Evolutionary conservation across 2,888 invertebrate species (phyloP), one percentile per base, ranked within the genome.

Genomic region (Cosmia pyralina): DNA sequence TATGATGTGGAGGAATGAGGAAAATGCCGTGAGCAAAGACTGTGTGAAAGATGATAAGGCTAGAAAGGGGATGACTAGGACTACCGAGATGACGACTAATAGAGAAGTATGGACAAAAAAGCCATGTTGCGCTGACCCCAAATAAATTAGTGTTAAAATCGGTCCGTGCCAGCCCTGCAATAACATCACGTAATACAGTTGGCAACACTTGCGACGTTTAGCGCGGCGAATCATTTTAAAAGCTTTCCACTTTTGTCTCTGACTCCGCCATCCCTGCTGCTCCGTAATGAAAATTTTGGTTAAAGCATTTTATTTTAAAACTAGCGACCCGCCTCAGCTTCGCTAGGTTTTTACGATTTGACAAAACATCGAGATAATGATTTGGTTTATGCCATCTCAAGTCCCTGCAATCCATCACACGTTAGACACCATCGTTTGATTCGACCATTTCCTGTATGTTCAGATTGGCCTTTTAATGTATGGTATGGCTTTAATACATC

Each of bases 141-240:
- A 28, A 28, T 28, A 28, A 28, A 28, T 28, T 28, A 28, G 28
- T 38, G 38, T 38, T 38, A 6, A 38, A 38, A 38, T 38, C 38
- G 38, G 7, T 7, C 8, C 0, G 55, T 41, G 77, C 4, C 73
- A 84, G 8, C 82, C 85, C 79, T 84, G 11, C 22, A 13, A n/a
- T 62, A 62, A 59, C 58, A 58, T 69, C 64, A 62, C 75, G 70
- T 76, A 83, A 74, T 65, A 75, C 71, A 58, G 81, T 72, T 65
- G 62, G 67, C 59, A 72, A 77, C 77, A 75, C 76, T 76, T 72
- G 80, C 62, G 69, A 74, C 77, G 80, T 74, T 82, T 68, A 82
- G 75, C 62, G 44, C 65, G 65, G 64, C 66, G 64, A 73, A 72
- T 84, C 75, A 73, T 73, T 84, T 75, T 77, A 75, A 84, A 84